Percentiles rank a stretch among this genome's conserved stretches.
Evolutionary conservation across 2,888 invertebrate species (phyloP).

Genomic region (Microctonus aethiopoides): DNA sequence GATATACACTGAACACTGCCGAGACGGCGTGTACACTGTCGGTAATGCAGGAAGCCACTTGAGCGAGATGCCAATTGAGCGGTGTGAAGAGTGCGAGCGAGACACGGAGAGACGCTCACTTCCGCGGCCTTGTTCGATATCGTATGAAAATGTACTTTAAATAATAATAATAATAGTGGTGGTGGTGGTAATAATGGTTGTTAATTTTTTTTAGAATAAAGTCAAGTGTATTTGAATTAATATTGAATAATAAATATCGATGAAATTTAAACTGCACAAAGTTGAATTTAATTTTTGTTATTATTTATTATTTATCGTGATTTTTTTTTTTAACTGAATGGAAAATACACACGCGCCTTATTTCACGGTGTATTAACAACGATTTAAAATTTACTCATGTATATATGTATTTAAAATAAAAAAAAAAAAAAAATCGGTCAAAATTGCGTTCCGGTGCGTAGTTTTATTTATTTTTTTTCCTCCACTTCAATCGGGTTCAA

Average conservation of each 20-base stretch:
- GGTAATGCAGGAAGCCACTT: constrained; percentile 39
- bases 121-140: constrained; percentile 18
- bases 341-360: constrained; percentile 7
- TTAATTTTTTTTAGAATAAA: neutral
- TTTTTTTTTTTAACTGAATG: neutral
- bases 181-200: neutral
- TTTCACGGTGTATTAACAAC: constrained; percentile 21
- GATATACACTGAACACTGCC: constrained; percentile 21
- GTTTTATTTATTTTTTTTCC: no score
- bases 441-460: no score
- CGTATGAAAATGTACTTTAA: constrained; percentile 9
- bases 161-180: neutral
- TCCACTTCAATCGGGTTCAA: no score
- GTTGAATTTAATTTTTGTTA: neutral
- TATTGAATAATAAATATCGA: neutral
- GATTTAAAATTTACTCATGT: constrained; percentile 1
- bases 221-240: neutral
- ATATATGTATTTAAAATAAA: neutral
- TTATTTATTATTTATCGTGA: neutral
- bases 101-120: constrained; percentile 48
- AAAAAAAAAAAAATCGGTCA: no score
- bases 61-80: constrained; percentile 26
- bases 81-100: constrained; percentile 41
- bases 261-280: neutral
- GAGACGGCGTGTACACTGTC: constrained; percentile 29